These are phyloP conservation scores for Melipona beecheii DNA, from an alignment of 2,888 invertebrate genomes.

Conservation along the genomic window DNA sequence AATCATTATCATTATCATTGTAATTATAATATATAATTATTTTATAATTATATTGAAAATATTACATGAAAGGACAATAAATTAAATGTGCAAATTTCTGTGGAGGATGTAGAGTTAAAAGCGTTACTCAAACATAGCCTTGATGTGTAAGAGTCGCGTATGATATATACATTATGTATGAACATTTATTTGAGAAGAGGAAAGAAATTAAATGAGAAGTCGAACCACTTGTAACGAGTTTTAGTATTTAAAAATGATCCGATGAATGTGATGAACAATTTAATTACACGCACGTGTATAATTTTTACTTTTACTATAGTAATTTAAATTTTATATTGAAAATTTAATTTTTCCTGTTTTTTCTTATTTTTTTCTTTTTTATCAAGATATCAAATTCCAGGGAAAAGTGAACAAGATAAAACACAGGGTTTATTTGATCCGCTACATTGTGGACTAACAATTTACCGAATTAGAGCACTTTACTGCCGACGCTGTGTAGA, in stretches of 20 bases:
- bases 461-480: not conserved
- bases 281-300: not conserved
- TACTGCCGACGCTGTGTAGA: not conserved
- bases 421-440: not conserved
- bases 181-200: not conserved
- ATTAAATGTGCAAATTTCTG: not conserved
- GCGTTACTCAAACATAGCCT: constrained; percentile 41
- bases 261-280: not conserved
- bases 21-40: too few relatives aligned
- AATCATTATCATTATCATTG: too few relatives aligned
- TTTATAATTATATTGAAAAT: not conserved
- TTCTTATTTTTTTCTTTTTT: not conserved
- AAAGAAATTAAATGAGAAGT: not conserved
- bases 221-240: not conserved
- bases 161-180: constrained; percentile 12
- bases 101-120: not conserved
- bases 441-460: too few relatives aligned
- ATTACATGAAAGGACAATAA: not conserved
- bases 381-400: not conserved
- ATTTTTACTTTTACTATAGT: not conserved
- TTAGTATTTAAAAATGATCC: not conserved
- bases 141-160: constrained; percentile 18
- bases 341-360: not conserved
- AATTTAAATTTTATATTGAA: not conserved
- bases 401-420: not conserved